These are phyloP conservation scores for Rhynchotus rufescens DNA, from an alignment of 2,797 vertebrate species.

Conservation along the genomic window DNA sequence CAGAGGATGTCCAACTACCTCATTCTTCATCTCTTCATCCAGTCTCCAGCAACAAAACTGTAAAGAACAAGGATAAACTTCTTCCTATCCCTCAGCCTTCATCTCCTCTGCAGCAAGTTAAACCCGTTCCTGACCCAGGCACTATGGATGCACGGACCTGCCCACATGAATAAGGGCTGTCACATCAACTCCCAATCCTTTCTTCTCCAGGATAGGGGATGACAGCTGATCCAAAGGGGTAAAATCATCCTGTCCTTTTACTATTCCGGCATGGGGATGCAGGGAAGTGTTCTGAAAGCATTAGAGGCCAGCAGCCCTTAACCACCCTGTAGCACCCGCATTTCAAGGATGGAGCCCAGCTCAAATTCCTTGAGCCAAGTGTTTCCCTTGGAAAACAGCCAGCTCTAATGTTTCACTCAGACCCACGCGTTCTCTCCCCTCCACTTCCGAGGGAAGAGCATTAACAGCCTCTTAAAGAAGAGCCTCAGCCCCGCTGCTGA, in stretches of 20 bases:
- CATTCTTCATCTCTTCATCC: background rate
- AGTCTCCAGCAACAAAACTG: background rate
- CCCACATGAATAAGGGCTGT: background rate
- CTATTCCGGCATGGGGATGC: background rate
- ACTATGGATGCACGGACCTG: background rate
- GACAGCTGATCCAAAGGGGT: background rate
- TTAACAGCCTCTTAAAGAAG: constrained; percentile 17
- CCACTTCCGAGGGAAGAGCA: background rate
- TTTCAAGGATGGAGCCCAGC: background rate
- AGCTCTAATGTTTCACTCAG: background rate
- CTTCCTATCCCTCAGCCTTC: background rate
- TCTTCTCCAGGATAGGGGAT: background rate
- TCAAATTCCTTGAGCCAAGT: background rate
- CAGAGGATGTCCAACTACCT: background rate
- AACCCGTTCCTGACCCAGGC: background rate
- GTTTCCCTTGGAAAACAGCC: background rate
- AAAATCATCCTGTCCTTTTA: background rate
- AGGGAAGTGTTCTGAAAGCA: background rate
- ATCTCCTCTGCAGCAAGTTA: background rate
- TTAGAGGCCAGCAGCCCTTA: background rate
- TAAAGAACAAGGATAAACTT: background rate
- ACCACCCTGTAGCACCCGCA: background rate
- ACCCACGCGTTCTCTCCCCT: background rate
- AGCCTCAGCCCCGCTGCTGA: background rate
- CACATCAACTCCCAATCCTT: background rate